A percentile compares a stretch with the other conserved stretches of the same genome.
phyloP scores from a whole-genome alignment of 1,140 invertebrate species.

The Drosophila pachea region DNA sequence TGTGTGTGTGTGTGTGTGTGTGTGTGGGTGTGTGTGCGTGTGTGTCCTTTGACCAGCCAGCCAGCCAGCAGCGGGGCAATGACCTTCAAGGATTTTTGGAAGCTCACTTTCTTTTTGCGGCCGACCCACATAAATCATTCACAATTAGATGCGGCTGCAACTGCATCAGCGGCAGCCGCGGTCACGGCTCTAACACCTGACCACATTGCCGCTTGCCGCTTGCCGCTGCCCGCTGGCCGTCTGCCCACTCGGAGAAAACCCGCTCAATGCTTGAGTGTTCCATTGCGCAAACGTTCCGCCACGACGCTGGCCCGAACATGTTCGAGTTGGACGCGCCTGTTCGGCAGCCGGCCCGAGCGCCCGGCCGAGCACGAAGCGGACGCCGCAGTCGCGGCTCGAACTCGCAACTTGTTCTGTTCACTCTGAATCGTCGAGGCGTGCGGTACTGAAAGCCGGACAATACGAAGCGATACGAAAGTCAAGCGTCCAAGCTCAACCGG shows the following conservation, averaged over 20 bases:
- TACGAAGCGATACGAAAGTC: slow-evolving; percentile 7
- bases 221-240: no score
- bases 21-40: no score
- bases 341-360: slow-evolving; percentile 9
- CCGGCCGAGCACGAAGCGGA: slow-evolving; percentile 16
- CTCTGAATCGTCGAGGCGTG: slow-evolving; percentile 50
- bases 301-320: slow-evolving; percentile 18
- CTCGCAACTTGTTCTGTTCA: slow-evolving; percentile 53
- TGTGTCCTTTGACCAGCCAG: slow-evolving; percentile 37
- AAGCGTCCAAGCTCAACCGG: slow-evolving; percentile 5
- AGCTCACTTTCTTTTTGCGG: slow-evolving; percentile 54
- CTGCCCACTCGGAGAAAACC: no score
- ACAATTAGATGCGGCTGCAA: slow-evolving; percentile 72
- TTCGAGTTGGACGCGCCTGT: slow-evolving; percentile 19
- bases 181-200: slow-evolving; percentile 49
- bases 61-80: slow-evolving; percentile 34
- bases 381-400: slow-evolving; percentile 35
- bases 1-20: slow-evolving; percentile 7
- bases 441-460: slow-evolving; percentile 48
- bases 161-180: slow-evolving; percentile 41
- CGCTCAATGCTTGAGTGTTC: slow-evolving; percentile 22
- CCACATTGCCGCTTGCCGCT: slow-evolving; percentile 25
- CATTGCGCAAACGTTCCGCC: slow-evolving; percentile 19
- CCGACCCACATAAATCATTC: slow-evolving; percentile 74
- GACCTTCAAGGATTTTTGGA: slow-evolving; percentile 47